Conservation (phyloP, 2,888 invertebrate species). For the Caenorhabditis auriculariae region DNA sequence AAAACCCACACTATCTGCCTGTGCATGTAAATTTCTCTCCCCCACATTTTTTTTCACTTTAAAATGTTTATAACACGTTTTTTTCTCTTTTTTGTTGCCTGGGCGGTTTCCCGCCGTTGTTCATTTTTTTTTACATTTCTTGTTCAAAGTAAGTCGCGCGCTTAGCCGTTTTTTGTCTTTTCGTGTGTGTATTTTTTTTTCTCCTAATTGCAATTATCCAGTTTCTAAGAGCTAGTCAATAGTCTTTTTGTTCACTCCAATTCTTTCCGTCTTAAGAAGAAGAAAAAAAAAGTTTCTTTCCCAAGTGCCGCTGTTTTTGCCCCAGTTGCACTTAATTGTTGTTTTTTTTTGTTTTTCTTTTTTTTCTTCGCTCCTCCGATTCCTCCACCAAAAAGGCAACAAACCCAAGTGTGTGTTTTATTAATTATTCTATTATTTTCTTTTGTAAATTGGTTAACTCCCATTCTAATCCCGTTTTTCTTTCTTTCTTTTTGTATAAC, state of each 20-base stretch:
- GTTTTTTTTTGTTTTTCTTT: constrained; percentile 4
- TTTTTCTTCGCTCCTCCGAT: not conserved
- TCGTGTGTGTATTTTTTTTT: constrained; percentile 9
- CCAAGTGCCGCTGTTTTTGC: not conserved
- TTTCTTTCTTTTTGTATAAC: constrained; percentile 11
- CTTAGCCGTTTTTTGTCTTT: not conserved
- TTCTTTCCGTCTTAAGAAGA: too few species aligned
- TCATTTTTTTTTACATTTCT: constrained; percentile 2
- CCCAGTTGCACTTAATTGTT: not conserved
- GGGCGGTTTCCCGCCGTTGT: not conserved
- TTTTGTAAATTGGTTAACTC: not conserved
- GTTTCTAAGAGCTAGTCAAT: too few species aligned
- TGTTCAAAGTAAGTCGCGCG: constrained; percentile 6
- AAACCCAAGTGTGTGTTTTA: too few species aligned
- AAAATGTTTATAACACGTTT: too few species aligned
- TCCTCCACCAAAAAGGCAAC: not conserved
- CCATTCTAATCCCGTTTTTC: constrained; percentile 1
- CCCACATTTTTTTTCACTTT: too few species aligned
- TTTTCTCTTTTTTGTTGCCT: constrained; percentile 1
- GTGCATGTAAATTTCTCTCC: constrained; percentile 4
- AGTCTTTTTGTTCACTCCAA: too few species aligned
- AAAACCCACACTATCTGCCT: constrained; percentile 2
- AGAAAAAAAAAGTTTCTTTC: too few species aligned
- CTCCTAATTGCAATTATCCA: too few species aligned
- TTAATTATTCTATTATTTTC: too few species aligned